Conservation (phyloP, 2,113 vertebrate species). For the Oenanthe oenanthe region DNA sequence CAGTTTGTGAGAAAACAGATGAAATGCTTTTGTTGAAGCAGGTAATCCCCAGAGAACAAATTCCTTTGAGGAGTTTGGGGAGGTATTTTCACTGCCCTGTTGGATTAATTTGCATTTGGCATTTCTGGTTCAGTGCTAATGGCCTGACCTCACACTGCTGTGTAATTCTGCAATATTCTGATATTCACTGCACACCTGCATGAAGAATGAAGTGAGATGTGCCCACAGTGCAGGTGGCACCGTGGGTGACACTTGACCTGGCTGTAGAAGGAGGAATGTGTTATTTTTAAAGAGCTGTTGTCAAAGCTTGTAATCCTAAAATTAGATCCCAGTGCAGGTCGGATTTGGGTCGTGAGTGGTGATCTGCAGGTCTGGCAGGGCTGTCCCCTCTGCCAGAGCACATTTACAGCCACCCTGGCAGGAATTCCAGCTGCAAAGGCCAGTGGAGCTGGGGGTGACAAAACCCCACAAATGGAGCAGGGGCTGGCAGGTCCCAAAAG, state of each 20-base stretch:
- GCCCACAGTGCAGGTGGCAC: not conserved
- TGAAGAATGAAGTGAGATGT: not conserved
- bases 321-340: not conserved
- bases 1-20: not conserved
- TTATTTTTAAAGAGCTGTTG: slow-evolving; percentile 50
- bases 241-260: not conserved
- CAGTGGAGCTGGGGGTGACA: not conserved
- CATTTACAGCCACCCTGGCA: not conserved
- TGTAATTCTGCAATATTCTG: not conserved
- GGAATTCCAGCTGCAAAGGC: not conserved
- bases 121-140: not conserved
- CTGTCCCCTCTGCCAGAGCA: not conserved
- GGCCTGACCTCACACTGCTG: not conserved
- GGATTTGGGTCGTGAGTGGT: not conserved
- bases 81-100: not conserved
- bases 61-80: not conserved
- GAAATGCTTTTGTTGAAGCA: not conserved
- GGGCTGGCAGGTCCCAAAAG: not conserved
- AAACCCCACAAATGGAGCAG: not conserved
- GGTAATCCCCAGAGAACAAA: slow-evolving; percentile 1
- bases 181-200: not conserved
- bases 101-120: slow-evolving; percentile 47
- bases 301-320: slow-evolving; percentile 47
- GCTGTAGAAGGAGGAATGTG: not conserved
- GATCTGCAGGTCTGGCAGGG: not conserved